Evolutionary conservation across 2,113 vertebrate genomes (phyloP).

Genomic region (Piaya cayana): DNA sequence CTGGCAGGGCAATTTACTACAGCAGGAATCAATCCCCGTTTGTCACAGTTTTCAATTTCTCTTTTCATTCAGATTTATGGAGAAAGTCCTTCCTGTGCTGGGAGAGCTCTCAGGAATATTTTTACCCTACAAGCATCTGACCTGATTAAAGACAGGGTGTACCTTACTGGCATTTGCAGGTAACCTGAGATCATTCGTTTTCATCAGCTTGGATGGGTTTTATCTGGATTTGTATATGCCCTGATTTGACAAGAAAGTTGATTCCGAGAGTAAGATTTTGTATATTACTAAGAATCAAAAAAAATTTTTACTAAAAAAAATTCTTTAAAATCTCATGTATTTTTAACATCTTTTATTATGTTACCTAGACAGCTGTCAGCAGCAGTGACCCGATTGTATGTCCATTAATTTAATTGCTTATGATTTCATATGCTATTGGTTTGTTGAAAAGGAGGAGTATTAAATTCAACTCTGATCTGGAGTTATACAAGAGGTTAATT

Average conservation of each 20-base stretch:
- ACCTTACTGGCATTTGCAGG: constrained; percentile 90
- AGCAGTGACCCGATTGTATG: neutral
- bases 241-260: neutral
- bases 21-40: constrained; percentile 1
- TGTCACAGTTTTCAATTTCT: constrained; percentile 41
- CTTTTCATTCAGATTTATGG: constrained; percentile 86
- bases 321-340: neutral
- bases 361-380: neutral
- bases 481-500: neutral
- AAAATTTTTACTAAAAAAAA: neutral
- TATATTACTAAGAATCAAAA: neutral
- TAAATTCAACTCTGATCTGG: neutral
- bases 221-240: neutral
- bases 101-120: constrained; percentile 89
- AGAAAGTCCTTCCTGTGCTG: constrained; percentile 93
- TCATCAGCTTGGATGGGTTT: neutral
- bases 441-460: neutral
- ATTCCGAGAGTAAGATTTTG: neutral
- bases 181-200: constrained; percentile 30
- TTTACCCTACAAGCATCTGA: constrained; percentile 92
- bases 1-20: neutral
- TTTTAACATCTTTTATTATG: neutral
- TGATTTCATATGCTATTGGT: neutral
- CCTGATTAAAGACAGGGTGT: constrained; percentile 94
- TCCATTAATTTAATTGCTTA: neutral